These are phyloP conservation scores for Chelonus formosanus DNA, from an alignment of 2,888 invertebrate species.

Conservation along the genomic window DNA sequence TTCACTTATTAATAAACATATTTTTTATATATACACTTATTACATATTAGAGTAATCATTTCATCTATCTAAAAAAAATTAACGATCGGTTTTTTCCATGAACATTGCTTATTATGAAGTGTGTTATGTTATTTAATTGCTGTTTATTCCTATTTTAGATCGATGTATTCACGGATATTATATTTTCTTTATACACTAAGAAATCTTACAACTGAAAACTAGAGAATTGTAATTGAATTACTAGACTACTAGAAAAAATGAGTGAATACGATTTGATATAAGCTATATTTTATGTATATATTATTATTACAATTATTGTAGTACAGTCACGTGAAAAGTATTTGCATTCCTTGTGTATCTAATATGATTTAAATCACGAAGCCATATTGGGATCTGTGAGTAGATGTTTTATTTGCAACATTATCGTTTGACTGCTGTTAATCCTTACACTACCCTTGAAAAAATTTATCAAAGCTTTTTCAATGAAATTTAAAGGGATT, in stretches of 20 bases:
- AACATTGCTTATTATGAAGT: too few species aligned
- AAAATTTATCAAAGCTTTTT: too few species aligned
- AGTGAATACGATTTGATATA: neutral
- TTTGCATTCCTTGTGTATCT: slow-evolving; percentile 17
- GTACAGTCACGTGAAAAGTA: slow-evolving; percentile 16
- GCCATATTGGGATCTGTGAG: slow-evolving; percentile 37
- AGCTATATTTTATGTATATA: neutral
- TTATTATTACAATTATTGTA: neutral
- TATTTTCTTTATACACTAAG: slow-evolving; percentile 9
- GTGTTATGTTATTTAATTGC: neutral
- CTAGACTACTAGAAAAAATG: neutral
- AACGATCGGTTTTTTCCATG: too few species aligned
- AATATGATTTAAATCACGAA: slow-evolving; percentile 52
- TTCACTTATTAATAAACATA: too few species aligned
- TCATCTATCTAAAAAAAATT: too few species aligned
- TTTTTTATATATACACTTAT: too few species aligned
- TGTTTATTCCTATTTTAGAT: neutral
- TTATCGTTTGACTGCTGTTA: neutral
- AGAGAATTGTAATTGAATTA: slow-evolving; percentile 26
- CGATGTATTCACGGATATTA: neutral
- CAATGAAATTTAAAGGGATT: too few species aligned
- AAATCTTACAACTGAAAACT: slow-evolving; percentile 27
- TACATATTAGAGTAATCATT: too few species aligned
- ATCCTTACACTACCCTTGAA: too few species aligned
- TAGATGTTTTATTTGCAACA: slow-evolving; percentile 9